Evolutionary conservation across 2,888 invertebrate genomes (phyloP).

Genomic region (Scrobipalpa atriplicella): DNA sequence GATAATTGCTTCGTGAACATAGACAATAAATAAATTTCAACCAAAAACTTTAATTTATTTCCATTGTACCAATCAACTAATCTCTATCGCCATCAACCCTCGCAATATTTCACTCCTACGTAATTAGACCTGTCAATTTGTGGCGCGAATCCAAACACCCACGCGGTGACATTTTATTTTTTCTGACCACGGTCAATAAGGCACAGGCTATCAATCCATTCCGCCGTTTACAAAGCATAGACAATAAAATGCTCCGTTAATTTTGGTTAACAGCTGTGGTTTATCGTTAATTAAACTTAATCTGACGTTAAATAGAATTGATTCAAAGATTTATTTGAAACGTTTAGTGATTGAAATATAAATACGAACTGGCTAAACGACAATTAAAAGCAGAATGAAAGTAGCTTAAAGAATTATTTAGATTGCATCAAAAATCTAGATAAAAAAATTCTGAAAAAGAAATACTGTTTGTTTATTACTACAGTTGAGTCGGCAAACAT

Average conservation of each 20-base stretch:
- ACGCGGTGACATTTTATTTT: slow-evolving; percentile 56
- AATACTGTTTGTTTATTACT: too few relatives aligned
- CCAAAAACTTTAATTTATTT: background rate
- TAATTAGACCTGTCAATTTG: slow-evolving; percentile 30
- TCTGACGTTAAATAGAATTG: background rate
- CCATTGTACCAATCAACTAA: slow-evolving; percentile 1
- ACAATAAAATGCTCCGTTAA: slow-evolving; percentile 26
- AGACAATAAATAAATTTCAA: background rate
- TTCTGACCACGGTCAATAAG: slow-evolving; percentile 51
- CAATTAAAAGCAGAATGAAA: background rate
- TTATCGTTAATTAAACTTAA: slow-evolving; percentile 30
- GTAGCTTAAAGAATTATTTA: background rate
- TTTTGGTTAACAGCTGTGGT: slow-evolving; percentile 56
- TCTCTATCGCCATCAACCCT: slow-evolving; percentile 5
- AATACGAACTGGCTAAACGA: background rate
- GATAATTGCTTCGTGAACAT: background rate
- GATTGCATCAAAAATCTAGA: background rate
- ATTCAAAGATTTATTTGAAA: background rate
- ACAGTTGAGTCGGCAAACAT: slow-evolving; percentile 8
- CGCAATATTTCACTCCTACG: slow-evolving; percentile 17
- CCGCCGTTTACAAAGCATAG: slow-evolving; percentile 19
- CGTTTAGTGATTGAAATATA: background rate
- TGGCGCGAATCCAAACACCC: slow-evolving; percentile 50
- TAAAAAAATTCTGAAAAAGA: too few relatives aligned
- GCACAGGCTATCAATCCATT: slow-evolving; percentile 12